Percentiles rank a stretch among this genome's conserved stretches.
Conservation (phyloP, 2,797 vertebrate species). For the Rallus crepitans region DNA sequence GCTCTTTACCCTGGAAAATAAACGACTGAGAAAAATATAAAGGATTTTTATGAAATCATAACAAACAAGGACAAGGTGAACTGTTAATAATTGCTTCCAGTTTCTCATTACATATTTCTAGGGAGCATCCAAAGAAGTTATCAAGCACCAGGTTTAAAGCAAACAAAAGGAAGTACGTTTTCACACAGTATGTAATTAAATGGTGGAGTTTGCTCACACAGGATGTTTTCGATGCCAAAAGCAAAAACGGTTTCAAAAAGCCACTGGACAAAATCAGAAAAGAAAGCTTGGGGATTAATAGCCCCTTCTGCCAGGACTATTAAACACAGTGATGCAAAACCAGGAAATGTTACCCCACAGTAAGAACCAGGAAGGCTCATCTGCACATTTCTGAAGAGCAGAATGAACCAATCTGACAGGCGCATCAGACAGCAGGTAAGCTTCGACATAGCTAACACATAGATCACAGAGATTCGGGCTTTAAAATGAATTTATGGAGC, state of each 20-base stretch:
- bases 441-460: slow-evolving; percentile 43
- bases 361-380: slow-evolving; percentile 2
- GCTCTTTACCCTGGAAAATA: neutral
- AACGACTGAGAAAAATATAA: neutral
- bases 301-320: neutral
- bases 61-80: slow-evolving; percentile 40
- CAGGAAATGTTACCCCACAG: neutral
- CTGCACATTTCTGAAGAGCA: slow-evolving; percentile 27
- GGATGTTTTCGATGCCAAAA: neutral
- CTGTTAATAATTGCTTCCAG: slow-evolving; percentile 19
- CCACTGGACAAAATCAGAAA: neutral
- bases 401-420: slow-evolving; percentile 7
- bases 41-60: slow-evolving; percentile 16
- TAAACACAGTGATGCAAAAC: neutral
- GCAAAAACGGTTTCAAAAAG: slow-evolving; percentile 32
- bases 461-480: slow-evolving; percentile 52
- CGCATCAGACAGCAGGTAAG: slow-evolving; percentile 36
- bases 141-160: slow-evolving; percentile 45
- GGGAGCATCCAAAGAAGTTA: slow-evolving; percentile 50
- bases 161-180: slow-evolving; percentile 54
- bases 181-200: slow-evolving; percentile 52
- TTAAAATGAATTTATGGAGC: slow-evolving; percentile 65
- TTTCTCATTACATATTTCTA: slow-evolving; percentile 47
- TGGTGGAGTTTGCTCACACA: neutral
- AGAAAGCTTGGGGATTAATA: neutral